phyloP scores from a whole-genome alignment of 2,888 invertebrate genomes.

The Heliconius hortense region DNA sequence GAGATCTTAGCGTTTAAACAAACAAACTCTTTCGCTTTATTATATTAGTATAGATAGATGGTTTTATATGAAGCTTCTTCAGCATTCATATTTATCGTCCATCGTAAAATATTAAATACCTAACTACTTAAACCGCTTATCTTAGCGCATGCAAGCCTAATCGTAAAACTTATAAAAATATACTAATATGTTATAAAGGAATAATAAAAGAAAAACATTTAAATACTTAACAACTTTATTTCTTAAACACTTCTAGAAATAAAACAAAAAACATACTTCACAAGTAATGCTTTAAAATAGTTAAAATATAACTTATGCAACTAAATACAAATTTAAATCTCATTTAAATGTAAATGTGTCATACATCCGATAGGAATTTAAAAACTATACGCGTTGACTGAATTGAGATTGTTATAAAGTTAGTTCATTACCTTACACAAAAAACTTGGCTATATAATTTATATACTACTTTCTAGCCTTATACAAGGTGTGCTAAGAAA shows the following conservation, averaged over 20 bases:
- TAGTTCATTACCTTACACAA: neutral
- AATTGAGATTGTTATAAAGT: neutral
- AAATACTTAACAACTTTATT: slow-evolving; percentile 60
- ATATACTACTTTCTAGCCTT: no score
- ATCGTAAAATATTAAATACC: neutral
- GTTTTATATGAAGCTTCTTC: no score
- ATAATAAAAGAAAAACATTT: slow-evolving; percentile 18
- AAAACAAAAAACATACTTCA: slow-evolving; percentile 73
- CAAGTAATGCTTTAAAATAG: slow-evolving; percentile 60
- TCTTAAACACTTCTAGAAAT: slow-evolving; percentile 68
- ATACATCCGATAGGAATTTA: neutral
- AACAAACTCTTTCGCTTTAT: no score
- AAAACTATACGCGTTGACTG: neutral
- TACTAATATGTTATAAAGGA: neutral
- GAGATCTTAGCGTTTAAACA: no score
- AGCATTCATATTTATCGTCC: neutral
- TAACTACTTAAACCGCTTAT: neutral
- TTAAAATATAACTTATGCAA: slow-evolving; percentile 59
- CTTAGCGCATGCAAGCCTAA: neutral
- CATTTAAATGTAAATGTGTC: slow-evolving; percentile 18
- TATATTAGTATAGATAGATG: no score
- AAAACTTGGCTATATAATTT: neutral
- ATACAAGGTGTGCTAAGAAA: no score
- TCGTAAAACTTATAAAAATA: neutral
- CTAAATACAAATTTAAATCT: slow-evolving; percentile 28